These are phyloP conservation scores for Leucopsar rothschildi DNA, from an alignment of 2,113 vertebrate genomes.

Conservation along the genomic window DNA sequence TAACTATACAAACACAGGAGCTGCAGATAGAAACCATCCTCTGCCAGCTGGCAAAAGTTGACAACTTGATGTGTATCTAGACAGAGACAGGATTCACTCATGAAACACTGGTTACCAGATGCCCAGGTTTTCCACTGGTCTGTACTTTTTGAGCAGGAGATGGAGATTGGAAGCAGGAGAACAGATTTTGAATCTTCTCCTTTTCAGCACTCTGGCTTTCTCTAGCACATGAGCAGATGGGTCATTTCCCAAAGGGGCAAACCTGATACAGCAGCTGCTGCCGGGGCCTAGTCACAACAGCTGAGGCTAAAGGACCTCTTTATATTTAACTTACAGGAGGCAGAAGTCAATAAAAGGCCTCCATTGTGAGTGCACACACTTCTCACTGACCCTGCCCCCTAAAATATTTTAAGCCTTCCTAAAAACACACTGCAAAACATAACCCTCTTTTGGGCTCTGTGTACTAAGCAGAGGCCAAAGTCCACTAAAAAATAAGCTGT, in stretches of 20 bases:
- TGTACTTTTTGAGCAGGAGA: not conserved
- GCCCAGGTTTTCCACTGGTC: not conserved
- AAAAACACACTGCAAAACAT: constrained; percentile 40
- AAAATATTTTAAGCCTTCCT: constrained; percentile 48
- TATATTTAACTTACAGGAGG: constrained; percentile 41
- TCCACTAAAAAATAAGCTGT: constrained; percentile 44
- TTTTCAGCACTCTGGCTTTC: constrained; percentile 3
- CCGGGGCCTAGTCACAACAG: constrained; percentile 35
- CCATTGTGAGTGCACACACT: constrained; percentile 39
- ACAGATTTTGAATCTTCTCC: constrained; percentile 2
- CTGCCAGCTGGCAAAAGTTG: not conserved
- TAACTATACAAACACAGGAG: not conserved
- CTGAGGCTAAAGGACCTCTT: constrained; percentile 58
- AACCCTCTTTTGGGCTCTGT: constrained; percentile 13
- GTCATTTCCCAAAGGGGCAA: constrained; percentile 48
- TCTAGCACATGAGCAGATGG: constrained; percentile 64
- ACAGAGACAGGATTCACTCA: rapidly evolving
- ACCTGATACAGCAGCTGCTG: constrained; percentile 64
- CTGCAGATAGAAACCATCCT: not conserved
- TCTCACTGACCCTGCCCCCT: not conserved
- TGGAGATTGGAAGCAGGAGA: not conserved
- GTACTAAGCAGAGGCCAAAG: constrained; percentile 18
- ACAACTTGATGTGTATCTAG: not conserved
- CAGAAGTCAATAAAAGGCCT: constrained; percentile 59
- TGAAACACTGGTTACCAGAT: not conserved